Conservation (phyloP, 2,113 vertebrate species). For the Caracal caracal region DNA sequence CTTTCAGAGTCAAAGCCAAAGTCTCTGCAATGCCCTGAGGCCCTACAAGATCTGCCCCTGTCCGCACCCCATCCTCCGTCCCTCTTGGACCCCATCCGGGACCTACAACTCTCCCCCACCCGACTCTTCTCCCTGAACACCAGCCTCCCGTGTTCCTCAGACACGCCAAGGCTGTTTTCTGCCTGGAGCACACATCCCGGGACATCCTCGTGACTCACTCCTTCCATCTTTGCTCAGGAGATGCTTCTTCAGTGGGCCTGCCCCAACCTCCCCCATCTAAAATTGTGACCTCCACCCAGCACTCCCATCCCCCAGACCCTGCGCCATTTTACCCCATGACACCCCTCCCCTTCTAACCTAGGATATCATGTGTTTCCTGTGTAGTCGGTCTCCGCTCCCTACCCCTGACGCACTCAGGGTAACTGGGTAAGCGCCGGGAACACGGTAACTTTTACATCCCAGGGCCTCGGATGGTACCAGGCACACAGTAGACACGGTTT, state of each 20-base stretch:
- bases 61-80: neutral
- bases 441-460: neutral
- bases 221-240: neutral
- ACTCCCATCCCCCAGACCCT: neutral
- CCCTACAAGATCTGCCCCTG: neutral
- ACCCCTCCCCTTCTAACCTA: neutral
- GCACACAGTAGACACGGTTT: neutral
- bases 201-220: neutral
- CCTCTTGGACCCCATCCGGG: neutral
- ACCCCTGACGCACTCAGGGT: neutral
- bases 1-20: neutral
- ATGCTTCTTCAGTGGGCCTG: neutral
- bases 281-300: neutral
- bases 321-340: neutral
- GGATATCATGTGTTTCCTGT: neutral
- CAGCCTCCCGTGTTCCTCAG: neutral
- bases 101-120: neutral
- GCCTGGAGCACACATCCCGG: neutral
- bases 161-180: neutral
- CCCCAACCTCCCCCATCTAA: neutral
- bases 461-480: too few species aligned
- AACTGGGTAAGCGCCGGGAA: too few species aligned
- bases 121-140: neutral
- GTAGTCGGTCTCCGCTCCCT: fast-evolving
- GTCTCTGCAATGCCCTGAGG: neutral